These are phyloP conservation scores for Rhinatrema bivittatum DNA, from an alignment of 2,797 vertebrate species.

Conservation along the genomic window DNA sequence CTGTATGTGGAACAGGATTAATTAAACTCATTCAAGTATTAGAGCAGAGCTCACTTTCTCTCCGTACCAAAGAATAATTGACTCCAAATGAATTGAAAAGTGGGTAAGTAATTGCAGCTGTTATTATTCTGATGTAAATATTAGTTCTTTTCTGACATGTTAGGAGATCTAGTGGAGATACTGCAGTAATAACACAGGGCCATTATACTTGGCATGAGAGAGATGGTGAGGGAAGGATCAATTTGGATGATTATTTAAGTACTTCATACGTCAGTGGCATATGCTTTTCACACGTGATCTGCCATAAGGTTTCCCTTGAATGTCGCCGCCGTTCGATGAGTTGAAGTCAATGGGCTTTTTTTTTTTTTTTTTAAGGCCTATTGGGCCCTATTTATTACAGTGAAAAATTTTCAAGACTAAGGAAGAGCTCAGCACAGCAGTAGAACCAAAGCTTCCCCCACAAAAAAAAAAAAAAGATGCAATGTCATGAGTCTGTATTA, in stretches of 20 bases:
- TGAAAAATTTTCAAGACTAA: no score
- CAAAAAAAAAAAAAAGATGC: no score
- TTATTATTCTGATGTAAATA: conserved; percentile 75
- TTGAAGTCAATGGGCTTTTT: background rate
- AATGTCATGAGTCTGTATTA: no score
- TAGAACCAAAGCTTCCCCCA: no score
- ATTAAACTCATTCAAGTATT: conserved; percentile 59
- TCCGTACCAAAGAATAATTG: conserved; percentile 41
- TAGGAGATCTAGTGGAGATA: conserved; percentile 38
- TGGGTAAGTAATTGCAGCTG: conserved; percentile 40
- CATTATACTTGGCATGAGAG: conserved; percentile 38
- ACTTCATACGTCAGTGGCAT: conserved; percentile 26
- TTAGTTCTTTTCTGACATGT: conserved; percentile 51
- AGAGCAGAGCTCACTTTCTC: conserved; percentile 42
- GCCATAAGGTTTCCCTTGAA: conserved; percentile 29
- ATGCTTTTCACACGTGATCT: conserved; percentile 17
- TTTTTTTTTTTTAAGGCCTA: no score
- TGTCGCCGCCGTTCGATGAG: conserved; percentile 12
- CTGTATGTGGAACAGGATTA: conserved; percentile 62
- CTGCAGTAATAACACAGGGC: conserved; percentile 35
- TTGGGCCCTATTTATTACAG: no score
- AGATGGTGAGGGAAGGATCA: conserved; percentile 29
- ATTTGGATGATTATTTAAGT: conserved; percentile 52
- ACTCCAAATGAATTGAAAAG: conserved; percentile 50
- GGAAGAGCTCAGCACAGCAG: no score